These are phyloP conservation scores for Bellardia bayeri DNA, from an alignment of 2,888 invertebrate species.

Conservation along the genomic window DNA sequence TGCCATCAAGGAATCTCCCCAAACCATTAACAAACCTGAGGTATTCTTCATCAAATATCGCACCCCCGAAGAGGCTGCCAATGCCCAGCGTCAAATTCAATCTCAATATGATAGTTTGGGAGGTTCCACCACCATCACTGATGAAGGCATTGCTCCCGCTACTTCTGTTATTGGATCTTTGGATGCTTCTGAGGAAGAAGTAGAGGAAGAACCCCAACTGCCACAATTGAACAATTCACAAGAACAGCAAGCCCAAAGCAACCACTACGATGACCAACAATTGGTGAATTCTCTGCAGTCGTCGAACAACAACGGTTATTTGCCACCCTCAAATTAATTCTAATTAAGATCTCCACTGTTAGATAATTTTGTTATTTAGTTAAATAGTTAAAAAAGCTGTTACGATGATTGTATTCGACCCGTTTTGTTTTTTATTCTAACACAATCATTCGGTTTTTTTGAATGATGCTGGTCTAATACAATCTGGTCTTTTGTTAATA, in stretches of 20 bases:
- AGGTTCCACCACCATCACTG: constrained; percentile 81
- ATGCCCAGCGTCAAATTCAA: constrained; percentile 83
- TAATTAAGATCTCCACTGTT: constrained; percentile 79
- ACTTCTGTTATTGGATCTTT: constrained; percentile 82
- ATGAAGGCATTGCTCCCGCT: constrained; percentile 82
- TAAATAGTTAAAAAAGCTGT: constrained; percentile 78
- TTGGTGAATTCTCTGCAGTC: constrained; percentile 66
- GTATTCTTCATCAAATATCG: constrained; percentile 84
- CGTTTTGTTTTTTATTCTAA: neutral
- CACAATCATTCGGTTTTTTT: constrained; percentile 2
- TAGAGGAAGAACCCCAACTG: constrained; percentile 77
- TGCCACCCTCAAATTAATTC: constrained; percentile 78
- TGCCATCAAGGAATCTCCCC: constrained; percentile 81
- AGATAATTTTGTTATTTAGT: constrained; percentile 79
- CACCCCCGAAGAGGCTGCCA: constrained; percentile 82
- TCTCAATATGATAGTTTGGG: constrained; percentile 82
- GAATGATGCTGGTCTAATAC: neutral
- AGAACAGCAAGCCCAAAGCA: neutral
- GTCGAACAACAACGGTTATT: constrained; percentile 76
- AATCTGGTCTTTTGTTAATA: constrained; percentile 53
- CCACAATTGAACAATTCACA: constrained; percentile 50
- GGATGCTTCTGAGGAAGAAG: constrained; percentile 79
- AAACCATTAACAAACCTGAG: constrained; percentile 82
- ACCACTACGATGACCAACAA: constrained; percentile 50
- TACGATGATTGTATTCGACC: constrained; percentile 63